Conservation (phyloP, 2,113 vertebrate species). For the Sapayoa aenigma region DNA sequence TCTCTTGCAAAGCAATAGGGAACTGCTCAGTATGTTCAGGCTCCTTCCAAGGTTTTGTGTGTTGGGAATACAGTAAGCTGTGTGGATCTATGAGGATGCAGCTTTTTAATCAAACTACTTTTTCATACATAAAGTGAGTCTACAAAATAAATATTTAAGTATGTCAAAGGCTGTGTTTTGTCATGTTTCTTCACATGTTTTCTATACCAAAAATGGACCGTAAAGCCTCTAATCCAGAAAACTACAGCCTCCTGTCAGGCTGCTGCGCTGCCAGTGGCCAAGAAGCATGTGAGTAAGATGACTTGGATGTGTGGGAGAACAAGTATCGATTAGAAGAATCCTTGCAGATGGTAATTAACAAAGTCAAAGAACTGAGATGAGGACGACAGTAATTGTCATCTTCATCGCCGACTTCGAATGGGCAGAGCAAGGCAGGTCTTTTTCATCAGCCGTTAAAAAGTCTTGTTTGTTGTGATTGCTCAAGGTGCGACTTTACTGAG, state of each 20-base stretch:
- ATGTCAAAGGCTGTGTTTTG: neutral
- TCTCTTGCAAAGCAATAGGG: neutral
- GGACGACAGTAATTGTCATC: neutral
- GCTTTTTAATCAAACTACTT: slow-evolving; percentile 2
- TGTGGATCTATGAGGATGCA: neutral
- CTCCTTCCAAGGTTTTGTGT: neutral
- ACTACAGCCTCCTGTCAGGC: neutral
- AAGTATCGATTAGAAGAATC: neutral
- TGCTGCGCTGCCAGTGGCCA: neutral
- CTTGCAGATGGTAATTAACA: neutral
- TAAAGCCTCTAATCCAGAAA: neutral
- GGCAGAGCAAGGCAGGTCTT: neutral
- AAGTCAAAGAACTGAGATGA: neutral
- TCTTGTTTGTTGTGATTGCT: neutral
- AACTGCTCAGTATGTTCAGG: neutral
- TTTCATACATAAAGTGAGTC: neutral
- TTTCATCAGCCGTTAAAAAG: neutral
- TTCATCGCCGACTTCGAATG: accelerated
- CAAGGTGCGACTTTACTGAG: accelerated
- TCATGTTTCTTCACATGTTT: neutral
- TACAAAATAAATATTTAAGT: slow-evolving; percentile 60
- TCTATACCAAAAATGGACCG: neutral
- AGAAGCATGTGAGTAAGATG: neutral
- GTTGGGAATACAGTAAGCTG: neutral
- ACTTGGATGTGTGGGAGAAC: neutral